Percentiles rank a stretch among this genome's conserved stretches.
Conservation (phyloP, 1,140 invertebrate species). For the Olivierus martensii region DNA sequence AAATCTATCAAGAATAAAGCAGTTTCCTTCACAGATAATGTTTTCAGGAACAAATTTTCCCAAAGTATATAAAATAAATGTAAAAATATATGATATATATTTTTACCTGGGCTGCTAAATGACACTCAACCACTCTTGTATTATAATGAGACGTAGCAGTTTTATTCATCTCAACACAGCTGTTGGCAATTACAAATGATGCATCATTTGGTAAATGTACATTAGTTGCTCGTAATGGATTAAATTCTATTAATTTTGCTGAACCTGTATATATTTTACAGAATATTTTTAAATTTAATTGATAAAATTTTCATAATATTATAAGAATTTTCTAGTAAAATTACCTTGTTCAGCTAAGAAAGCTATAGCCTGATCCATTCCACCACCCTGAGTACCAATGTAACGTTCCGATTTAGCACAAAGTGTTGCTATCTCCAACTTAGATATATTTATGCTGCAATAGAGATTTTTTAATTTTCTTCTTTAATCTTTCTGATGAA, state of each 20-base stretch:
- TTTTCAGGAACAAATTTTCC: no score
- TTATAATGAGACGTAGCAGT: constrained; percentile 83
- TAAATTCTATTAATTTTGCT: constrained; percentile 87
- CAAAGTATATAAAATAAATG: no score
- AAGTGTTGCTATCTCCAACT: constrained; percentile 63
- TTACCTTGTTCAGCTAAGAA: constrained; percentile 74
- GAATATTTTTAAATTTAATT: no score
- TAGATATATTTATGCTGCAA: constrained; percentile 34
- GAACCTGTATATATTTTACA: no score
- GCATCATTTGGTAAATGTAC: constrained; percentile 63
- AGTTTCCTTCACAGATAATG: no score
- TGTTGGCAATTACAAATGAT: constrained; percentile 87
- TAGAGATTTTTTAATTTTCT: constrained; percentile 15
- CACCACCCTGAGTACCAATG: constrained; percentile 86
- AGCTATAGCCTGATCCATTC: constrained; percentile 99
- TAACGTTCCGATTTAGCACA: constrained; percentile 80
- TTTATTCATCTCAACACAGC: constrained; percentile 81
- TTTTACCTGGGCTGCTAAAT: constrained; percentile 65
- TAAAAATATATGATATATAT: no score
- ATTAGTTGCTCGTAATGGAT: constrained; percentile 63
- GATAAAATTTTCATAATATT: no score
- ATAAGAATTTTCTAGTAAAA: no score
- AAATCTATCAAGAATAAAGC: no score
- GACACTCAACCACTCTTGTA: constrained; percentile 83
- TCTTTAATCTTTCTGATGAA: background rate